Evolutionary conservation across 2,888 invertebrate species (phyloP), one percentile per base, ranked within the genome.

Genomic region (Drosophila kokeensis): DNA sequence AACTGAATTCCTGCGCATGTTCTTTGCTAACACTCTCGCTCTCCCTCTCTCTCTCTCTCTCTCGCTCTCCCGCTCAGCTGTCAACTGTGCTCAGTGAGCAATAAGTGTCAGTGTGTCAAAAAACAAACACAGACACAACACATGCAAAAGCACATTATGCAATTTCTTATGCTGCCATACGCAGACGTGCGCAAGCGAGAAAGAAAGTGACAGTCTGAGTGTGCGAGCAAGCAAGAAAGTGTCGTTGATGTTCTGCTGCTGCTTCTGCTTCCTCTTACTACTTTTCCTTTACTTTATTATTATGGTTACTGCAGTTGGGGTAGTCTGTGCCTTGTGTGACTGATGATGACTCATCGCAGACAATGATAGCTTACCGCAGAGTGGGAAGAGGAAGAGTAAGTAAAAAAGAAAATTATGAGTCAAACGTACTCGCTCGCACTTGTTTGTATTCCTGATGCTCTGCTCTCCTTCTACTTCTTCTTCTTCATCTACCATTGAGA

Each of bases 71-170:
- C 66, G 50, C 53, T 34, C 58, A 68, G 54, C 62, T 69, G 67
- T 80, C 74, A 74, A 64, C 38, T 32, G 62, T 59, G 48, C 71
- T 73, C 68, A 65, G 21, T 70, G 59, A 62, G 50, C 87, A 79
- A 91, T 86, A 82, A 90, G 90, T 91, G 92, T 91, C 92, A 92
- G 90, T 91, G 90, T 92, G 91, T 91, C 91, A 91, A 79, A 80
- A 67, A 64, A 38, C 21, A 32, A 36, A 64, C 58, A 61, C 70
- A 60, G 40, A 57, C 42, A 61, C 21, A 34, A 53, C 8, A n/a
- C 21, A 42, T 42, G 30, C 32, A 27, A 50, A 53, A 65, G 40
- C 63, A 59, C 59, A 89, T 90, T 89, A 90, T 90, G 89, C 91
- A 90, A 90, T 81, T 82, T 81, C 79, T 82, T 88, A 86, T 80